Evolutionary conservation across 2,888 invertebrate species (phyloP), one percentile per base, ranked within the genome.

Genomic region (Ligdia adustata): DNA sequence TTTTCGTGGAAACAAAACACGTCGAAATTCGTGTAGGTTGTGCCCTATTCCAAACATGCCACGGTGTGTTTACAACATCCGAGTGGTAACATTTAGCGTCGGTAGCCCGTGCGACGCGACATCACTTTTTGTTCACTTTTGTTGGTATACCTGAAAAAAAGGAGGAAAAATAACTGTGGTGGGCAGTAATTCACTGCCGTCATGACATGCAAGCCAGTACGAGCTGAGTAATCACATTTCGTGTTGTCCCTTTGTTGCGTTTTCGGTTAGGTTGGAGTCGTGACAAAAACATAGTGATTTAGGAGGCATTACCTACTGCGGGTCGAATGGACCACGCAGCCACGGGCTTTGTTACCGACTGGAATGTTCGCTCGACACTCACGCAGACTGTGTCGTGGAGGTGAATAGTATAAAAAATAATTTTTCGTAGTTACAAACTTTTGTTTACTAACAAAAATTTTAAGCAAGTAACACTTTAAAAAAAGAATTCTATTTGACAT

Each of bases 141-240:
- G 77, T 79, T 72, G 61, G 64, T 70, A 56, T 57, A 67, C 77
- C 79, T 79, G 78, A 76, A 81, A 84, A 79, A 75, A 55, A n/a
- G 52, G 27, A 40, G 42, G 45, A 42, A 55, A 56, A 59, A 56
- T 54, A 54, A 43, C 57, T 37, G 52, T 50, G 45, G 57, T 52
- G 54, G 60, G 58, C 64, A 69, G 81, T 87, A 82, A 84, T 78
- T 87, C 81, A 84, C 75, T 74, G 70, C 67, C 69, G 74, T 69
- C 81, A 78, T 80, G 79, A 77, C 82, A 79, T 78, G 79, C 79
- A 80, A 77, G 77, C 79, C 62, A 58, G 72, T 68, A 67, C 72
- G 68, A 69, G 72, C 79, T 79, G 82, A 80, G 79, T 85, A 86
- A 84, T 87, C 79, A 84, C 88, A 80, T 84, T 83, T 79, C 81